phyloP scores from a whole-genome alignment of 1,140 invertebrate genomes.

The Drosophila rufa region DNA sequence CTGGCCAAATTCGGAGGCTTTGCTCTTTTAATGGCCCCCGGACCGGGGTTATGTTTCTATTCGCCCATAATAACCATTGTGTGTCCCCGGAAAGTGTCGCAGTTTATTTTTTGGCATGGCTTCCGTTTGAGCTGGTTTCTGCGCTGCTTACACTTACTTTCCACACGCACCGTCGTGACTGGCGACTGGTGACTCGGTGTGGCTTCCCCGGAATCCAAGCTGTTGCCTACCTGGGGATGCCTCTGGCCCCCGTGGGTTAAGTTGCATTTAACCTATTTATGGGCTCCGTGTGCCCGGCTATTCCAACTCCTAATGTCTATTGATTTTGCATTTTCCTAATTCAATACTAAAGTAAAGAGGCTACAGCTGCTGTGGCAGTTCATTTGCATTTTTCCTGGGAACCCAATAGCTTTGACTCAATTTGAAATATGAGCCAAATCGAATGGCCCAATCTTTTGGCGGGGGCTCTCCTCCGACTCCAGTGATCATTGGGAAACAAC shows the following conservation, averaged over 20 bases:
- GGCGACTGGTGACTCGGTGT: slow-evolving; percentile 5
- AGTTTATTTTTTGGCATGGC: slow-evolving; percentile 39
- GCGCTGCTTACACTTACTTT: slow-evolving; percentile 30
- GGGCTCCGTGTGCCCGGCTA: background rate
- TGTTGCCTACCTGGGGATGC: background rate
- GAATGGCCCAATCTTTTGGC: slow-evolving; percentile 21
- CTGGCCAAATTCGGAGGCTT: slow-evolving; percentile 27
- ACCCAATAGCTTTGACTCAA: slow-evolving; percentile 14
- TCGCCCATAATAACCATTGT: slow-evolving; percentile 23
- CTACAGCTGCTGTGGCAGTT: background rate
- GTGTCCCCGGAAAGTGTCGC: slow-evolving; percentile 40
- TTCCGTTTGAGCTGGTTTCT: slow-evolving; percentile 42
- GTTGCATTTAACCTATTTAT: slow-evolving; percentile 35
- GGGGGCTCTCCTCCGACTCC: background rate
- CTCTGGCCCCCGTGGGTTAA: slow-evolving; percentile 25
- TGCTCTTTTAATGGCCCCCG: slow-evolving; percentile 42
- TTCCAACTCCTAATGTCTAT: background rate
- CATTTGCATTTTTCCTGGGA: slow-evolving; percentile 23
- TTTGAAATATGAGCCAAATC: slow-evolving; percentile 54
- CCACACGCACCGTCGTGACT: slow-evolving; percentile 4
- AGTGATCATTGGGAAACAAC: slow-evolving; percentile 14
- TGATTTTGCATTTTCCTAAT: background rate
- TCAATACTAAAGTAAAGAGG: background rate
- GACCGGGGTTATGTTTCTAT: slow-evolving; percentile 21
- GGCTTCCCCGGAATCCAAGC: slow-evolving; percentile 32